phyloP scores from a whole-genome alignment of 53 echinoderm and acorn worm species.

The Stichopus horrens region DNA sequence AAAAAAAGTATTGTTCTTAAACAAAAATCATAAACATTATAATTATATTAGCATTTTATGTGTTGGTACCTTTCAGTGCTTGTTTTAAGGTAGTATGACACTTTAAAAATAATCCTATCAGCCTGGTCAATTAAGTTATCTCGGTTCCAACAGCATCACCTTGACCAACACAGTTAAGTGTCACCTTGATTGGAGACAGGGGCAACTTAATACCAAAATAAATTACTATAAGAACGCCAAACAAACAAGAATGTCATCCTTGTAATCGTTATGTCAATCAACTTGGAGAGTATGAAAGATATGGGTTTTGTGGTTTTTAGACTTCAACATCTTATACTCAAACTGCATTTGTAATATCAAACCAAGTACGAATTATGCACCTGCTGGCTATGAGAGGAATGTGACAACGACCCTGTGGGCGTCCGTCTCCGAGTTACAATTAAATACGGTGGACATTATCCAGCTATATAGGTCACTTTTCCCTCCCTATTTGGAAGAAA shows the following conservation, averaged over 20 bases:
- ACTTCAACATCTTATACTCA: background rate
- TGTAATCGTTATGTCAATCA: background rate
- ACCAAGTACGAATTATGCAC: background rate
- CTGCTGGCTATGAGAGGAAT: background rate
- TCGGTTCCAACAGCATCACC: background rate
- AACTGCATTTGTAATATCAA: constrained; percentile 10
- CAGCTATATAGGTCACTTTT: constrained; percentile 1
- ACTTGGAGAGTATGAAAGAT: background rate
- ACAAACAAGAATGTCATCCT: background rate
- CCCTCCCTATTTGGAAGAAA: background rate
- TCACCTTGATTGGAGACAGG: background rate
- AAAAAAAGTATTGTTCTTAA: too few relatives aligned
- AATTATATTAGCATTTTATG: too few relatives aligned
- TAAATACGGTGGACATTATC: background rate
- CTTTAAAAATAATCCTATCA: background rate
- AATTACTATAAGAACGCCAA: background rate
- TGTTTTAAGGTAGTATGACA: background rate
- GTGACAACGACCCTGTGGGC: background rate
- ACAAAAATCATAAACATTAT: too few relatives aligned
- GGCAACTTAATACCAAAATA: background rate
- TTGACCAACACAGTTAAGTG: constrained; percentile 1
- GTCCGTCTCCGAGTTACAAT: background rate
- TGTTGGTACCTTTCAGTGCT: too few relatives aligned
- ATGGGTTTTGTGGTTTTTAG: background rate
- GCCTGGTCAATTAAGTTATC: background rate